A percentile compares a stretch with the other conserved stretches of the same genome.
phyloP scores from a whole-genome alignment of 2,113 vertebrate species.

The Synodontis membranacea region DNA sequence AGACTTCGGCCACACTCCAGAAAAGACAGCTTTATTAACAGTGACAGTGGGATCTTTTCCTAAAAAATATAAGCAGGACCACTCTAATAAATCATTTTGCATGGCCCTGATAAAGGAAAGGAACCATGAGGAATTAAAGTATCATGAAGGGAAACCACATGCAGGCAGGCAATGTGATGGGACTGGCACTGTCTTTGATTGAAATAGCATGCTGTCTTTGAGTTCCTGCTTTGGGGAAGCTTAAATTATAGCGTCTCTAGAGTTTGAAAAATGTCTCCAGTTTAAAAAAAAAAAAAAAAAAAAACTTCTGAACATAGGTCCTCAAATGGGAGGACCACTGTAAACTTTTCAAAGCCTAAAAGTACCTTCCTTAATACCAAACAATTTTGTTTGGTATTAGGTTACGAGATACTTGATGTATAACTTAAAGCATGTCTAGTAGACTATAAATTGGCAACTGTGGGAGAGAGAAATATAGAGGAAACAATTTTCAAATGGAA shows the following conservation, averaged over 20 bases:
- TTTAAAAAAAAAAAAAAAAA: slow-evolving; percentile 36
- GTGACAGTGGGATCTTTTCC: slow-evolving; percentile 72
- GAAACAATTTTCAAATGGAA: background rate
- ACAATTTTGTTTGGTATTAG: background rate
- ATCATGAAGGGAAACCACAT: slow-evolving; percentile 68
- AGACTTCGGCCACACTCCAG: slow-evolving; percentile 56
- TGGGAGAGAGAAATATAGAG: background rate
- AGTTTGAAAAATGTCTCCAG: slow-evolving; percentile 58
- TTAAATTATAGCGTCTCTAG: slow-evolving; percentile 72
- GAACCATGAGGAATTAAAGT: slow-evolving; percentile 73
- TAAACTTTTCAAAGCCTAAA: background rate
- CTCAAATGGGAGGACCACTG: slow-evolving; percentile 25
- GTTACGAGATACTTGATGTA: background rate
- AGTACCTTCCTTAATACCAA: background rate
- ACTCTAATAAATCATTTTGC: slow-evolving; percentile 80
- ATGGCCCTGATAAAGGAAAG: slow-evolving; percentile 70
- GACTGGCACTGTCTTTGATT: slow-evolving; percentile 71
- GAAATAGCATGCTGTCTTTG: slow-evolving; percentile 75
- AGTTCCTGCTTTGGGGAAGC: slow-evolving; percentile 66
- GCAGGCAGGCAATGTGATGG: slow-evolving; percentile 67
- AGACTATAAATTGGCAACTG: background rate
- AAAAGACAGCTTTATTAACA: slow-evolving; percentile 76
- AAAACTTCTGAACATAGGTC: slow-evolving; percentile 51
- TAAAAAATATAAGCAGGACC: slow-evolving; percentile 76
- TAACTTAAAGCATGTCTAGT: background rate